A percentile compares a stretch with the other conserved stretches of the same genome.
Conservation (phyloP, 2,888 invertebrate species). For the Caenorhabditis afra region DNA sequence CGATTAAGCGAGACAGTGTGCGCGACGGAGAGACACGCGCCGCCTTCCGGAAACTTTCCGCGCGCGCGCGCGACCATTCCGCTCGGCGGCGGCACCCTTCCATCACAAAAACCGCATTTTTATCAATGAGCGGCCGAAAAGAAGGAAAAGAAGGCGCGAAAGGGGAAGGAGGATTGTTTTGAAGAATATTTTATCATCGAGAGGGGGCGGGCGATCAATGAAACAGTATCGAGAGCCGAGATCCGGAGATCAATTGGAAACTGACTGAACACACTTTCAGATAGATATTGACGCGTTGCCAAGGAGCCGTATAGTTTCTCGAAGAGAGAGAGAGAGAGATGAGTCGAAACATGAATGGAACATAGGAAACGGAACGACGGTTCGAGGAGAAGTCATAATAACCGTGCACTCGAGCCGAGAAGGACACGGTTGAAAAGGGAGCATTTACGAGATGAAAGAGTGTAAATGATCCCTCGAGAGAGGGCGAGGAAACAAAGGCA, state of each 20-base stretch:
- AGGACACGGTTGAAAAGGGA: conserved; percentile 18
- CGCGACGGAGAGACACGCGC: conserved; percentile 12
- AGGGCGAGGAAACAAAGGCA: conserved; percentile 6
- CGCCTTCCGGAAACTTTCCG: conserved; percentile 33
- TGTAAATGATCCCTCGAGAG: conserved; percentile 47
- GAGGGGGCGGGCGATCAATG: conserved; percentile 7
- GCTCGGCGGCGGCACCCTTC: conserved; percentile 8
- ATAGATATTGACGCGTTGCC: no score
- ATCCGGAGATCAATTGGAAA: neutral
- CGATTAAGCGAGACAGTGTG: conserved; percentile 19
- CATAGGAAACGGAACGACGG: conserved; percentile 6
- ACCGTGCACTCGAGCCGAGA: neutral
- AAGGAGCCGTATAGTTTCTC: no score
- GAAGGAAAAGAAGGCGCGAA: neutral
- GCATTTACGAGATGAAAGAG: conserved; percentile 56
- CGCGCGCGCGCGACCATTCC: conserved; percentile 1
- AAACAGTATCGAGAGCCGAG: conserved; percentile 12
- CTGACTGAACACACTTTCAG: no score
- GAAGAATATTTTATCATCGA: neutral
- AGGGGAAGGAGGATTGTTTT: conserved; percentile 3
- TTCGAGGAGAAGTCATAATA: conserved; percentile 8
- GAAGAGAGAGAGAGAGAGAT: no score
- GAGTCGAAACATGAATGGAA: neutral
- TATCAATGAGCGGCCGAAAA: conserved; percentile 31
- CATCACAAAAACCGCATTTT: conserved; percentile 37